Conservation (phyloP, 1,140 invertebrate species). For the Papilio dardanus region DNA sequence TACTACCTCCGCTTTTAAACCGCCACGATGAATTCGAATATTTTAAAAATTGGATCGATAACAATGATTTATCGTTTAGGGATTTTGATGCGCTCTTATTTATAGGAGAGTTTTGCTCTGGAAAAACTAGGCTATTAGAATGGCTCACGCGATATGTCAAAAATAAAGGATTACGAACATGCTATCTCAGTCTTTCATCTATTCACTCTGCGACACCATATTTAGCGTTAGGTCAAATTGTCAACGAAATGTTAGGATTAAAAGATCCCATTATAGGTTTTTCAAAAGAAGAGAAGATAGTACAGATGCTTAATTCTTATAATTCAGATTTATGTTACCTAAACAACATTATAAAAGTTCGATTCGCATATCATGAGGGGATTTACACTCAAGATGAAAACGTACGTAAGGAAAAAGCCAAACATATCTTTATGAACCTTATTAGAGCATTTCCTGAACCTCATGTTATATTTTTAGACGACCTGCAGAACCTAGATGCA, state of each 20-base stretch:
- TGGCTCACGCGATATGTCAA: slow-evolving; percentile 63
- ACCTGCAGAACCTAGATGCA: slow-evolving; percentile 72
- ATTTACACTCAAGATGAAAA: slow-evolving; percentile 56
- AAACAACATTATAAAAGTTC: slow-evolving; percentile 72
- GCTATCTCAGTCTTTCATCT: slow-evolving; percentile 65
- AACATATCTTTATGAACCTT: slow-evolving; percentile 64
- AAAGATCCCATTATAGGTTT: slow-evolving; percentile 65
- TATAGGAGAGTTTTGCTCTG: slow-evolving; percentile 74
- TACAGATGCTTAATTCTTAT: slow-evolving; percentile 64
- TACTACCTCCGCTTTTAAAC: slow-evolving; percentile 66
- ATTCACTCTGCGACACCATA: slow-evolving; percentile 75
- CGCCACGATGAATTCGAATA: slow-evolving; percentile 74
- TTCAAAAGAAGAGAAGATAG: slow-evolving; percentile 74
- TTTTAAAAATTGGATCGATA: slow-evolving; percentile 67
- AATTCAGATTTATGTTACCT: slow-evolving; percentile 72
- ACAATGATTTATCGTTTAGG: slow-evolving; percentile 52
- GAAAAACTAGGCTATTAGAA: slow-evolving; percentile 76
- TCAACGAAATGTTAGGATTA: slow-evolving; percentile 69
- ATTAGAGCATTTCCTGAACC: slow-evolving; percentile 54
- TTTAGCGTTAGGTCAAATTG: slow-evolving; percentile 73
- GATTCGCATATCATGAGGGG: slow-evolving; percentile 72
- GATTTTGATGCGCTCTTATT: slow-evolving; percentile 72
- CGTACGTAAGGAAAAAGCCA: slow-evolving; percentile 65
- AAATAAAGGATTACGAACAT: slow-evolving; percentile 57
- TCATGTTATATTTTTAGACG: slow-evolving; percentile 70